Evolutionary conservation across 1,140 invertebrate genomes (phyloP).

Genomic region (Nymphalis io): DNA sequence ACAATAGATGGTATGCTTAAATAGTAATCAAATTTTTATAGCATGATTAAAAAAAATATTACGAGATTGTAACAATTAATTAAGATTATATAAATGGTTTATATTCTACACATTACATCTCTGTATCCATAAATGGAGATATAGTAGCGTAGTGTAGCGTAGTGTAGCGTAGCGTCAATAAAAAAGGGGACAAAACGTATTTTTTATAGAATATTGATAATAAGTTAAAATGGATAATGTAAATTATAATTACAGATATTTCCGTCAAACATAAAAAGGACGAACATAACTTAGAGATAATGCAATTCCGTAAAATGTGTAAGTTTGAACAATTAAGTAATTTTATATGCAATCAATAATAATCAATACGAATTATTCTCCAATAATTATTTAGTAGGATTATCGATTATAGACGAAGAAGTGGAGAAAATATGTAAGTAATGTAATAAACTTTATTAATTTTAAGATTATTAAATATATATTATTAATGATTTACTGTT

Average conservation of each 20-base stretch:
- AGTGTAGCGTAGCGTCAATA: too few species aligned
- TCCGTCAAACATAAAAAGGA: slow-evolving; percentile 24
- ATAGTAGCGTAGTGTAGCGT: too few species aligned
- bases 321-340: slow-evolving; percentile 35
- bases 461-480: not conserved
- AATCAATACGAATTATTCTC: not conserved
- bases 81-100: too few species aligned
- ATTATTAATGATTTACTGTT: slow-evolving; percentile 23
- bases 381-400: slow-evolving; percentile 42
- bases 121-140: too few species aligned
- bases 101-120: too few species aligned
- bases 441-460: not conserved
- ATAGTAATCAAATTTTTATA: not conserved
- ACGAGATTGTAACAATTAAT: too few species aligned
- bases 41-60: too few species aligned
- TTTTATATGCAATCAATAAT: not conserved
- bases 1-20: slow-evolving; percentile 33
- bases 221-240: slow-evolving; percentile 7
- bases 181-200: too few species aligned
- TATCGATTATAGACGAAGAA: slow-evolving; percentile 55
- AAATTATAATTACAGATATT: slow-evolving; percentile 33
- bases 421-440: slow-evolving; percentile 67
- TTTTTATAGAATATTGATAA: not conserved
- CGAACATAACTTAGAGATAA: slow-evolving; percentile 20
- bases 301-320: slow-evolving; percentile 50